Conservation (phyloP, 2,797 vertebrate species). For the Picus viridis region DNA sequence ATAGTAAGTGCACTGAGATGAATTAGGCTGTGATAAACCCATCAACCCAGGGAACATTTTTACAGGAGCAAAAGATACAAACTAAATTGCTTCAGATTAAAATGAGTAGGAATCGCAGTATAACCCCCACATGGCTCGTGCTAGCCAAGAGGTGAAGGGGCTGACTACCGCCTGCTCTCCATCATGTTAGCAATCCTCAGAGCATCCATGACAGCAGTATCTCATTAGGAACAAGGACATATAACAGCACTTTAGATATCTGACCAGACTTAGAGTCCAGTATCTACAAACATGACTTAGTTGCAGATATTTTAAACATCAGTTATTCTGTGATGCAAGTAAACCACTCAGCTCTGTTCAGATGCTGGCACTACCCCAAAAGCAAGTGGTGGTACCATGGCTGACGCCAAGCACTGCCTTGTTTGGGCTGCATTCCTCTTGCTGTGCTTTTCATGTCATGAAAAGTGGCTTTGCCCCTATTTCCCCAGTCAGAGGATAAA, state of each 20-base stretch:
- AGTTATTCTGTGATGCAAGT: accelerated
- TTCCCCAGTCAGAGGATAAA: background rate
- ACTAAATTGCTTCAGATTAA: background rate
- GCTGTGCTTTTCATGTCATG: background rate
- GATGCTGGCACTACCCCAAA: accelerated
- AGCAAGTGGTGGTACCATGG: accelerated
- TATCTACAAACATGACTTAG: background rate
- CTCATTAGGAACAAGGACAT: accelerated
- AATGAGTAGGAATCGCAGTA: background rate
- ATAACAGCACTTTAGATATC: background rate
- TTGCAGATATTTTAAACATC: background rate
- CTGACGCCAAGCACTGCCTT: background rate
- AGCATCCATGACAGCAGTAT: background rate
- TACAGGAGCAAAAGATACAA: background rate
- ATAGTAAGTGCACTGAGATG: background rate
- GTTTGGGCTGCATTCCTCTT: background rate
- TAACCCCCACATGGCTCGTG: accelerated
- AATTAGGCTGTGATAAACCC: background rate
- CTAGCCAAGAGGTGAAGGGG: accelerated
- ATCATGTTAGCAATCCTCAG: accelerated
- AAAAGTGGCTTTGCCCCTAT: background rate
- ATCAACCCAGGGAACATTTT: background rate
- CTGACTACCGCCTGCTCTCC: background rate
- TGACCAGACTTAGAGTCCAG: background rate
- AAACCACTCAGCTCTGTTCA: background rate